Evolutionary conservation across 2,888 invertebrate species (phyloP).

Genomic region (Melipona bicolor): DNA sequence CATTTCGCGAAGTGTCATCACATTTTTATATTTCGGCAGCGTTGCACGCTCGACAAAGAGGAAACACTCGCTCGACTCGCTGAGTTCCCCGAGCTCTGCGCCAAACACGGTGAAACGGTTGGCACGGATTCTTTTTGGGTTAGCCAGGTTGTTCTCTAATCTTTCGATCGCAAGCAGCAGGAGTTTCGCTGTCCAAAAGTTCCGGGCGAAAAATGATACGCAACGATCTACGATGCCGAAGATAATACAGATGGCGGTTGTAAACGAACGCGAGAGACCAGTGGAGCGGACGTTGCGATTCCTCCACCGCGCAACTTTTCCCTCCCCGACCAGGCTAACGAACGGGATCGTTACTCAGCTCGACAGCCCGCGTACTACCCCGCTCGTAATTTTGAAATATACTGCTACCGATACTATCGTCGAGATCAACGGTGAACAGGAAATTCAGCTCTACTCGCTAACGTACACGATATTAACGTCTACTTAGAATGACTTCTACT

Average conservation of each 20-base stretch:
- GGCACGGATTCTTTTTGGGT: slow-evolving; percentile 28
- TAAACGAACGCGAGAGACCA: slow-evolving; percentile 34
- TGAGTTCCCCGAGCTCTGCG: background rate
- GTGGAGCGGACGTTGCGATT: background rate
- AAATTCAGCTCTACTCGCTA: slow-evolving; percentile 27
- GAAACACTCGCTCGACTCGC: background rate
- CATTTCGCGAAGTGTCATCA: background rate
- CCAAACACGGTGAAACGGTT: slow-evolving; percentile 40
- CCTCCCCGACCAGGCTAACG: slow-evolving; percentile 4
- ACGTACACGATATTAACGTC: too few species aligned
- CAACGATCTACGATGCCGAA: slow-evolving; percentile 17
- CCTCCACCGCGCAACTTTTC: background rate
- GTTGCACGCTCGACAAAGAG: background rate
- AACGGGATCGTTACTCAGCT: slow-evolving; percentile 38
- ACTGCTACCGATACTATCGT: slow-evolving; percentile 23
- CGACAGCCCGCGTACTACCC: background rate
- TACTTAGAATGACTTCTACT: too few species aligned
- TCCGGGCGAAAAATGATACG: slow-evolving; percentile 16
- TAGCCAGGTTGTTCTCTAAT: slow-evolving; percentile 28
- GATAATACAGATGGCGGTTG: slow-evolving; percentile 13
- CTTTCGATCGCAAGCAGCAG: slow-evolving; percentile 13
- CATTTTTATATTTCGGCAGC: too few species aligned
- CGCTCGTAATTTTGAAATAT: slow-evolving; percentile 42
- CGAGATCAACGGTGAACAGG: slow-evolving; percentile 36
- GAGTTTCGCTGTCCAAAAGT: background rate